Base-by-base conservation (phyloP, 2,113 vertebrate genomes). In the Bos indicus region DNA sequence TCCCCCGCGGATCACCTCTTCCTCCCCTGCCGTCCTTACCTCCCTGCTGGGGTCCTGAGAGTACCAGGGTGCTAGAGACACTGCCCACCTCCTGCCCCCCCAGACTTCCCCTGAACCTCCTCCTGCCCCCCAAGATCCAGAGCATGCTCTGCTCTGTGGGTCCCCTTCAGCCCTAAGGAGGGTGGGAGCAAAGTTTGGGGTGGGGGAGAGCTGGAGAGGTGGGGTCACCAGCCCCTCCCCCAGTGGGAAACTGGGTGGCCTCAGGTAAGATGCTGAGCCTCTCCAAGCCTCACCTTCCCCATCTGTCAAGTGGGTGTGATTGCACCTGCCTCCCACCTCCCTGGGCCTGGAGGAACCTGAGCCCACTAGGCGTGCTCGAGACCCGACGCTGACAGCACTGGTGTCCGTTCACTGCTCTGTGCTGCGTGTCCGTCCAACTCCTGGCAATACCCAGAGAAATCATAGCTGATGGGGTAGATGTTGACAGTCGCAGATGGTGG, bases 341-440 rank as follows among this genome's bases (percentile, higher is more conserved):
- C n/a, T n/a, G 54, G 52, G 51, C 59, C 6, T 4, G 0, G 36
- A 23, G 48, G 57, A 56, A 25, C 7, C 71, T 6, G 54, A 78
- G 51, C 54, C 51, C 2, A 3, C 46, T 0, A 16, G 54, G 25
- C 0, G 1, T 1, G 40, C 67, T 51, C 13, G 7, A n/a, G 56
- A 3, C 23, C 17, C 0, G 33, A 28, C 0, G 0, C 3, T 15
- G 36, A 17, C 1, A 14, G 19, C 2, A 6, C 3, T 2, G 46
- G n/a, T 64, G 4, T 5, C 51, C 10, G 1, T 7, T 48, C 30
- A 19, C 36, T 33, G 1, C 60, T 3, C 60, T 21, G 13, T 56
- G 36, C 84, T 13, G n/a, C 67, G 30, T 13, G 51, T 13, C 15
- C 36, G 4, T 26, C 25, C 40, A 4, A 2, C 54, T 62, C 81